Percentiles rank a stretch among this genome's conserved stretches.
Conservation (phyloP, 2,888 invertebrate genomes). For the Oeneis ivallda region DNA sequence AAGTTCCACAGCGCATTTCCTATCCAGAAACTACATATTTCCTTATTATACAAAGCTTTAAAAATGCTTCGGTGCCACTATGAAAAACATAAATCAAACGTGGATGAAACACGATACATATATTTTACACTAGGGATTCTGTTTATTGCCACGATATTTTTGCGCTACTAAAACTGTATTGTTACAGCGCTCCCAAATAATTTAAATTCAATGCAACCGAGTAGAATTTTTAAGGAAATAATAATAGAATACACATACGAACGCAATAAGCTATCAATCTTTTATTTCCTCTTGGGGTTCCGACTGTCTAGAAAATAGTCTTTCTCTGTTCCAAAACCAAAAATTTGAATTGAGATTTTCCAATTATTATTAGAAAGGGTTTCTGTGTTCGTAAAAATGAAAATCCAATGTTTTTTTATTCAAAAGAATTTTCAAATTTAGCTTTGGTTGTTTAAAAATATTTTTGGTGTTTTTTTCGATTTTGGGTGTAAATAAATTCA, state of each 20-base stretch:
- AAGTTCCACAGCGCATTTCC: constrained; percentile 31
- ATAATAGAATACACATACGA: constrained; percentile 24
- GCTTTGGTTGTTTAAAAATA: no score
- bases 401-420: no score
- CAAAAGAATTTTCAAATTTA: no score
- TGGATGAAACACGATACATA: constrained; percentile 35
- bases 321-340: not conserved
- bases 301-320: not conserved
- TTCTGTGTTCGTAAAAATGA: no score
- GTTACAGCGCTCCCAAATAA: constrained; percentile 30
- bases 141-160: constrained; percentile 34
- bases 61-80: constrained; percentile 32
- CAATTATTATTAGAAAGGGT: no score
- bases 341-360: not conserved
- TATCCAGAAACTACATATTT: constrained; percentile 23
- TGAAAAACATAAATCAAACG: constrained; percentile 35
- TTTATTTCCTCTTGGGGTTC: constrained; percentile 8
- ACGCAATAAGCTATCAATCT: constrained; percentile 12
- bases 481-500: not conserved
- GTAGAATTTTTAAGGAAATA: constrained; percentile 23
- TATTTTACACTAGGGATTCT: constrained; percentile 35
- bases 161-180: constrained; percentile 34
- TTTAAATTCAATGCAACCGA: constrained; percentile 35
- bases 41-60: constrained; percentile 32
- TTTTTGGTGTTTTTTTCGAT: no score